Percentiles rank a stretch among this genome's conserved stretches.
phyloP scores from a whole-genome alignment of 37 sponge, comb jelly and placozoan genomes.

The Spongilla lacustris region DNA sequence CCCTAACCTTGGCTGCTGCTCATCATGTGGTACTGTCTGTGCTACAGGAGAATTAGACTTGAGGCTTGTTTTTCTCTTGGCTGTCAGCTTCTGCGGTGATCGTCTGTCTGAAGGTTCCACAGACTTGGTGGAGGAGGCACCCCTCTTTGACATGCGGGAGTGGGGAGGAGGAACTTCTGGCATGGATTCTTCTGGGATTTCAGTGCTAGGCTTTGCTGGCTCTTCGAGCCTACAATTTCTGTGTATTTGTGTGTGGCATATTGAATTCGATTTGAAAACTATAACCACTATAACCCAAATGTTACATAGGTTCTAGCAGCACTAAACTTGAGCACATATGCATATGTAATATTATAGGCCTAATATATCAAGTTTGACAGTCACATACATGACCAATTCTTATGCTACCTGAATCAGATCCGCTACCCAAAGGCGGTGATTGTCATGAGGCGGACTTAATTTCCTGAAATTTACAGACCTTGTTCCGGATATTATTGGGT shows the following conservation, averaged over 20 bases:
- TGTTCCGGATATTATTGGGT: too few relatives aligned
- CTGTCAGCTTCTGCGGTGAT: not conserved
- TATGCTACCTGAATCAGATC: too few relatives aligned
- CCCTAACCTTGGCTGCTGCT: not conserved
- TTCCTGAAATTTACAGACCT: too few relatives aligned
- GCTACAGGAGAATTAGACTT: constrained; percentile 21
- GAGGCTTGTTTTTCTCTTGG: not conserved
- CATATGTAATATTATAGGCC: too few relatives aligned
- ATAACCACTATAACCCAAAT: too few relatives aligned
- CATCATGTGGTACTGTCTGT: not conserved
- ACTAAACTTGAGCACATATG: too few relatives aligned
- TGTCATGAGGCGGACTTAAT: too few relatives aligned
- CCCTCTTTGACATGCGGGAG: constrained; percentile 19
- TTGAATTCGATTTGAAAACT: too few relatives aligned
- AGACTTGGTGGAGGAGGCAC: not conserved
- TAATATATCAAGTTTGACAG: too few relatives aligned
- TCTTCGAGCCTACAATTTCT: not conserved
- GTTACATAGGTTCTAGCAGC: too few relatives aligned
- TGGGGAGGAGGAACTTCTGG: constrained; percentile 2
- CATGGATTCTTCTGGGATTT: not conserved
- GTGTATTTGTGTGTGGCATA: not conserved
- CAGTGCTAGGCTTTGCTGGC: not conserved
- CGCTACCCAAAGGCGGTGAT: too few relatives aligned
- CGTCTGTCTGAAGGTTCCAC: constrained; percentile 2
- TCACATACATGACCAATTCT: too few relatives aligned